Base-by-base conservation (phyloP, 1,140 invertebrate genomes). In the Nixonia krombeini region DNA sequence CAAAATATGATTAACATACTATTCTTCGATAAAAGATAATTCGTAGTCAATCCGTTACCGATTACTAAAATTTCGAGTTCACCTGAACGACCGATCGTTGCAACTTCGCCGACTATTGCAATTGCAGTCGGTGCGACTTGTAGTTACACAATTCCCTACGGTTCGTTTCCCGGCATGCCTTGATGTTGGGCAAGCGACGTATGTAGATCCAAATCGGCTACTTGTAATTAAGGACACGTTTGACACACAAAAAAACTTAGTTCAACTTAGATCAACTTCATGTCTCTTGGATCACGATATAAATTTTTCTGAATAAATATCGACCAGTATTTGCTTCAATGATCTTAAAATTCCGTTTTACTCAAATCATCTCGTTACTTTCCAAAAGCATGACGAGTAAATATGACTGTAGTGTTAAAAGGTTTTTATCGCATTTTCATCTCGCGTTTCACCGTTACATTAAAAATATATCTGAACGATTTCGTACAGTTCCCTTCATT, bases 181-280 rank as follows among this genome's bases (percentile, higher is more conserved):
- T 16, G 23, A 18, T 9, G 41, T 68, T 67, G 64, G 29, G 64
- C 28, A 67, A 67, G 64, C 35, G 42, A 38, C 25, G 41, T 40
- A 25, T 40, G 62, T 49, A 55, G 51, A 62, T 62, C 38, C 40
- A 47, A 61, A 61, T 61, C 57, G 17, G 25, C 41, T 6, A n/a
- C 46, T 10, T 12, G 57, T 51, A 67, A 67, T 67, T 68, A 68
- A 53, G 42, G 57, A 68, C 57, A 53, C 26, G 53, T 50, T 62
- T 12, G 13, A 29, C 25, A 61, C 40, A 57, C 46, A 51, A 49
- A 65, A 56, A 38, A 31, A 31, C 6, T 21, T 5, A 9, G 4
- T 26, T 4, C 25, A n/a, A 2, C 44, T 23, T 55, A 37, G 37
- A 61, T 59, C 38, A 53, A 51, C 40, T 42, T 23, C n/a, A 13